Base-by-base conservation (phyloP, 1,140 invertebrate genomes). In the Anagrus nilaparvatae region DNA sequence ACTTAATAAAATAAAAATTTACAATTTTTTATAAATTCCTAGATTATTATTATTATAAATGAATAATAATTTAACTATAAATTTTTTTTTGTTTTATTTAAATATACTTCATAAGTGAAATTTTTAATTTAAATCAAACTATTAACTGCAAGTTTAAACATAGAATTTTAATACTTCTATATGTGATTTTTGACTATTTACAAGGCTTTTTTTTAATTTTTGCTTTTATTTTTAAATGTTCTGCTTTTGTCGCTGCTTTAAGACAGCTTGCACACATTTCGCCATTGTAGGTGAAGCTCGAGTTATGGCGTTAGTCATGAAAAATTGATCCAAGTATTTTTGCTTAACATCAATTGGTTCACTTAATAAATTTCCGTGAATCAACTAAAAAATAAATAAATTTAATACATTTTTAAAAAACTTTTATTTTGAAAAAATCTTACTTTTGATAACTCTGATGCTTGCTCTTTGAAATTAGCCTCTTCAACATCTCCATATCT, bases 271-370 rank as follows among this genome's bases (percentile, higher is more conserved):
- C 32, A 97, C 82, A 70, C 96, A 99, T 69, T 97, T 96, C 18
- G 95, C 91, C 97, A 99, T 99, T 21, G 94, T 98, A 43, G 84
- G 81, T 12, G 95, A 98, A n/a, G 95, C 89, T 60, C 95, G 74
- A 43, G 87, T 91, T 54, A 99, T 92, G 5, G 83, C 70, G 65
- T 99, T 89, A 8, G 97, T 99, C 92, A 99, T 97, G 67, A 89
- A 99, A 71, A 89, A 99, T 63, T 99, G 93, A 65, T 88, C 82
- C 24, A 99, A 70, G 33, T 78, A 70, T 59, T 83, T 84, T 41
- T 87, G 73, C 50, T 83, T 79, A 0, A 95, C 77, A 47, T 84
- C 80, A 24, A 97, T 59, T 24, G 81, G 75, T 19, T 76, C 69
- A 44, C 68, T 65, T 7, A 72, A 65, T 9, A 81, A 59, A 1